phyloP scores from a whole-genome alignment of 2,888 invertebrate genomes.

The Anarsia innoxiella region DNA sequence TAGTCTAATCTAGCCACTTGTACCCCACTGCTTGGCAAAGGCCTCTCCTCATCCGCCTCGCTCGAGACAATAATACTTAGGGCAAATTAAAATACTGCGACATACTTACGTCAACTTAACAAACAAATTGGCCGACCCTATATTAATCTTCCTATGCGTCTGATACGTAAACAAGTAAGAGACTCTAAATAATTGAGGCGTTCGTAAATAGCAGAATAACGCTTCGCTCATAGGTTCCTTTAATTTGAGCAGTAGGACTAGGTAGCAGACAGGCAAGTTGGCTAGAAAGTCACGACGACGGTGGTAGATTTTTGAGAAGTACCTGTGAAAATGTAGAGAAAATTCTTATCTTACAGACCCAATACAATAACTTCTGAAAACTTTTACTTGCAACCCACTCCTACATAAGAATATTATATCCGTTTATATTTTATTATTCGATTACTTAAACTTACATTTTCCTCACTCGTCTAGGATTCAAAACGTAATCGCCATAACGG shows the following conservation, averaged over 20 bases:
- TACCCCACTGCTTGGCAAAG: no score
- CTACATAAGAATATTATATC: no score
- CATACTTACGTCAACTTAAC: slow-evolving; percentile 59
- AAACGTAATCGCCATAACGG: slow-evolving; percentile 65
- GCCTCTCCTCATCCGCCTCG: no score
- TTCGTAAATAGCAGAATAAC: slow-evolving; percentile 51
- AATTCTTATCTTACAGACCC: no score
- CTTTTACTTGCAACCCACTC: no score
- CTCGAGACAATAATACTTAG: no score
- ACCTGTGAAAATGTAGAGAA: no score
- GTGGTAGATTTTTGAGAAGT: slow-evolving; percentile 50
- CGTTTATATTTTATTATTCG: no score
- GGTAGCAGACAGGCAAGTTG: slow-evolving; percentile 52
- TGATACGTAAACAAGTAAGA: slow-evolving; percentile 61
- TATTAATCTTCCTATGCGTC: slow-evolving; percentile 51
- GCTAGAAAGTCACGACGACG: slow-evolving; percentile 60
- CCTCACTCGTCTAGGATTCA: slow-evolving; percentile 56
- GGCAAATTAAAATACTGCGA: no score
- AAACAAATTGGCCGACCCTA: slow-evolving; percentile 57
- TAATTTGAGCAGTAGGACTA: slow-evolving; percentile 40
- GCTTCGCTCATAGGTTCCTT: slow-evolving; percentile 27
- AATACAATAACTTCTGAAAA: no score
- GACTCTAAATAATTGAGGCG: slow-evolving; percentile 58
- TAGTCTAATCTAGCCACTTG: no score
- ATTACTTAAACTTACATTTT: slow-evolving; percentile 63